phyloP scores from a whole-genome alignment of 2,797 vertebrate species.

The Gila robusta region DNA sequence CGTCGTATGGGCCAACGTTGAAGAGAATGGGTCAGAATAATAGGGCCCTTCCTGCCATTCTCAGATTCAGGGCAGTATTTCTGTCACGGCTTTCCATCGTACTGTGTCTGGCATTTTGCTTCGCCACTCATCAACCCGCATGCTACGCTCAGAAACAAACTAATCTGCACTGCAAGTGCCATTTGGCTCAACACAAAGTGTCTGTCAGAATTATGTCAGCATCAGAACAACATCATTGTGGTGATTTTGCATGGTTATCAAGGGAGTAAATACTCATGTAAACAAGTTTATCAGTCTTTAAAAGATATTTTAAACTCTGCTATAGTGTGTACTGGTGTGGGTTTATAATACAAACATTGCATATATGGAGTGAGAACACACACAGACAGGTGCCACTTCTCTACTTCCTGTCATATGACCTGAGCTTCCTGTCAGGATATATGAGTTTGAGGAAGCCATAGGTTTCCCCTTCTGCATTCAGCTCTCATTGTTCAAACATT shows the following conservation, averaged over 20 bases:
- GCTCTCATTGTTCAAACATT: slow-evolving; percentile 54
- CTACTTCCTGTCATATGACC: slow-evolving; percentile 58
- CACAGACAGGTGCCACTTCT: slow-evolving; percentile 59
- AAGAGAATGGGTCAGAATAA: slow-evolving; percentile 82
- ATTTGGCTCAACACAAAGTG: slow-evolving; percentile 21
- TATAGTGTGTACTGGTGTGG: neutral
- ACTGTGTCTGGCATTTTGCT: slow-evolving; percentile 60
- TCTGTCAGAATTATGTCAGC: slow-evolving; percentile 19
- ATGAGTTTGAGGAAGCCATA: slow-evolving; percentile 56
- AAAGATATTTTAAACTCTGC: neutral
- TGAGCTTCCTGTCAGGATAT: slow-evolving; percentile 65
- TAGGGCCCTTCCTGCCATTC: slow-evolving; percentile 89
- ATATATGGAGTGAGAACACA: slow-evolving; percentile 23
- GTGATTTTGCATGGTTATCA: slow-evolving; percentile 8
- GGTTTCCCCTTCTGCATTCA: slow-evolving; percentile 52
- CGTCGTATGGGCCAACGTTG: slow-evolving; percentile 77
- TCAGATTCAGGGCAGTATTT: slow-evolving; percentile 78
- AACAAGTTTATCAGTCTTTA: slow-evolving; percentile 10
- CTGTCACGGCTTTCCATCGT: slow-evolving; percentile 74
- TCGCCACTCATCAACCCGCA: slow-evolving; percentile 16
- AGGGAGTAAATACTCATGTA: neutral
- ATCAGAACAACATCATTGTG: slow-evolving; percentile 14
- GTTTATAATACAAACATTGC: neutral
- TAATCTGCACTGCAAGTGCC: slow-evolving; percentile 3
- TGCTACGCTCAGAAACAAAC: slow-evolving; percentile 9